Evolutionary conservation across 1,140 invertebrate species (phyloP).

Genomic region (Daktulosphaira vitifoliae): DNA sequence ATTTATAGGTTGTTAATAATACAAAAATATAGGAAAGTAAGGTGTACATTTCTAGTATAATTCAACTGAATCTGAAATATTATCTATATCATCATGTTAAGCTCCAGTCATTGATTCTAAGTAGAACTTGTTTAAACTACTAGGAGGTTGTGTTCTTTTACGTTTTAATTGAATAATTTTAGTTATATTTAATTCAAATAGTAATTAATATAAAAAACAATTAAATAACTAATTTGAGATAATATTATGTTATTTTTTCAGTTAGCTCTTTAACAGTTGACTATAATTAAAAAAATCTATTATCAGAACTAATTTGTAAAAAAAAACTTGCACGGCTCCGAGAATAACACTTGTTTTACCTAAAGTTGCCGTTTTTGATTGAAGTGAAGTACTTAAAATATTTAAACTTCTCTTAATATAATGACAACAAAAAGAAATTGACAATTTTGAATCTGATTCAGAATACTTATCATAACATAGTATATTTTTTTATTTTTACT

Average conservation of each 20-base stretch:
- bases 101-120: neutral
- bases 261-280: neutral
- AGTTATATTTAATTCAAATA: neutral
- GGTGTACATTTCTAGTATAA: neutral
- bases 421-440: neutral
- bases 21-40: neutral
- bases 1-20: neutral
- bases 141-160: neutral
- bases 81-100: neutral
- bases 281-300: neutral
- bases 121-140: neutral
- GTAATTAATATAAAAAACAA: neutral
- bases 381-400: neutral
- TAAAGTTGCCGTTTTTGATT: neutral
- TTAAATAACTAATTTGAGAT: neutral
- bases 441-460: neutral
- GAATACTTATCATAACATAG: neutral
- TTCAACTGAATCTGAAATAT: neutral
- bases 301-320: neutral
- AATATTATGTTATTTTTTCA: neutral
- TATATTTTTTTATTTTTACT: neutral
- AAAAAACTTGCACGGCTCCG: neutral
- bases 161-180: neutral
- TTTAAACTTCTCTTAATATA: constrained; percentile 8
- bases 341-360: neutral